These are phyloP conservation scores for Tupiocoris notatus DNA, from an alignment of 2,888 invertebrate genomes.

Conservation along the genomic window DNA sequence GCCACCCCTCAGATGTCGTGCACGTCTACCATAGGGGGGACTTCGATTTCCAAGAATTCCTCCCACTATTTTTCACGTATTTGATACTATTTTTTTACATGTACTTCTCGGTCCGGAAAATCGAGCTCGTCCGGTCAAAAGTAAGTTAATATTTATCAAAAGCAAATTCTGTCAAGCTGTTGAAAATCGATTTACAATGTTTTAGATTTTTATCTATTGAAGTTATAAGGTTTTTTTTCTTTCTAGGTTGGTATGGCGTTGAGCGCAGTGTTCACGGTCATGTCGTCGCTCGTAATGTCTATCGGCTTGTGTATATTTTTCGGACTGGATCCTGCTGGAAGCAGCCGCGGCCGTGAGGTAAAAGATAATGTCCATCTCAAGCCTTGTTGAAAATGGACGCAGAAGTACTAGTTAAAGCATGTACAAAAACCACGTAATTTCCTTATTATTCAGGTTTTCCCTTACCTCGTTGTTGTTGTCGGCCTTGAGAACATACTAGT, in stretches of 20 bases:
- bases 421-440: no score
- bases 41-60: conserved; percentile 77
- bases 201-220: neutral
- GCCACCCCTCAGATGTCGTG: conserved; percentile 56
- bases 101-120: conserved; percentile 93
- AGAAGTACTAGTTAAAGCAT: no score
- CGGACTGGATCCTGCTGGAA: conserved; percentile 75
- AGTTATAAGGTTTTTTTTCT: neutral
- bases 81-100: conserved; percentile 85
- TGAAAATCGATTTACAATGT: no score
- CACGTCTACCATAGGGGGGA: conserved; percentile 87
- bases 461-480: conserved; percentile 91
- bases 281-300: conserved; percentile 87
- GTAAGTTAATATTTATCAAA: conserved; percentile 51
- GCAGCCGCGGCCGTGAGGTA: conserved; percentile 68
- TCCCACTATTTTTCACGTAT: conserved; percentile 82
- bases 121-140: conserved; percentile 88
- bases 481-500: conserved; percentile 91
- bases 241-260: conserved; percentile 72
- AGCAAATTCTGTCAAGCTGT: no score
- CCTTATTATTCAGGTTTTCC: conserved; percentile 75
- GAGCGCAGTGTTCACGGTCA: conserved; percentile 82
- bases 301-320: conserved; percentile 85
- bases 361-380: no score
- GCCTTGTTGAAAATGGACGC: no score